Evolutionary conservation across 2,797 vertebrate species (phyloP), one percentile per base, ranked within the genome.

Genomic region (Falco columbarius): DNA sequence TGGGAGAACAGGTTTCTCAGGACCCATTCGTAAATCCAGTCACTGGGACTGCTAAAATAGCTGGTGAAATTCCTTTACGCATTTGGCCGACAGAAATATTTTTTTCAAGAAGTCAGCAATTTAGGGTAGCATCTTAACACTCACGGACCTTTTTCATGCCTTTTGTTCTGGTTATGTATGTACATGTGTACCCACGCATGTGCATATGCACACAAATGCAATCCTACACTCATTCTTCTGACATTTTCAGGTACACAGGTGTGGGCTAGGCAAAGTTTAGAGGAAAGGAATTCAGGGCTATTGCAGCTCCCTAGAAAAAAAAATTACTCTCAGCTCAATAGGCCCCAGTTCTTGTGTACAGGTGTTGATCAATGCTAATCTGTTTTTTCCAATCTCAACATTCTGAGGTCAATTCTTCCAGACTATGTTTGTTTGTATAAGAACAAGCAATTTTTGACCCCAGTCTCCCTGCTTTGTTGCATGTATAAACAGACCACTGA

Each of bases 131-230:
- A 29, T 46, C 75, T 81, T 49, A 30, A 65, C 0, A 1, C 26
- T 40, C 42, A 77, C 5, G 62, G 32, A 42, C 6, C 5, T 55
- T 72, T 75, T 65, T n/a, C 16, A 68, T 79, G 19, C n/a, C 29
- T 65, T 65, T 51, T 63, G 10, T 58, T 91, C 6, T 10, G 8
- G 5, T 47, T 55, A 14, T 6, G 12, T 59, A 14, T 8, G 12
- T 20, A 12, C 10, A 1, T 21, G 23, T 22, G 13, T 51, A 58
- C 9, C 11, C 6, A 15, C 2, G 4, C n/a, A 17, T 3, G 3
- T 19, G 11, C 21, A 29, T 24, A 26, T 0, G 1, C 13, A 34
- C 3, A 54, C 46, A 72, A 68, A 47, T 6, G 8, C 10, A 75
- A 9, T 49, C 38, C 32, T 55, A 5, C 3, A 22, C 0, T 1